phyloP scores from a whole-genome alignment of 2,797 vertebrate species.

The Xyrichtys novacula region DNA sequence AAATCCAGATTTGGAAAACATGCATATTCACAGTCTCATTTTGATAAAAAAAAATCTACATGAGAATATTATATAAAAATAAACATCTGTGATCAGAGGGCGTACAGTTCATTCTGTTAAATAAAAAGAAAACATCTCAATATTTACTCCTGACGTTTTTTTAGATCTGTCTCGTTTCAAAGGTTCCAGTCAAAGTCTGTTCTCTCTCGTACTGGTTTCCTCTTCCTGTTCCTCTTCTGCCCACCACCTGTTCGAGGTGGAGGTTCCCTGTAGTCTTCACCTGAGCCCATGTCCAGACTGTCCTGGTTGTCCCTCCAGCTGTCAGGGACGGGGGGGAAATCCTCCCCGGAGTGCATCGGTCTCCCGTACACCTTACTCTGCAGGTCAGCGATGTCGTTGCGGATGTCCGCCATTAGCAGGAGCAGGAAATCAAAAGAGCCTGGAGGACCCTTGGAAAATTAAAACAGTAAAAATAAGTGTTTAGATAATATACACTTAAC shows the following conservation, averaged over 20 bases:
- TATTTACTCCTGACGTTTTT: conserved; percentile 70
- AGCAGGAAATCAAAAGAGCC: conserved; percentile 97
- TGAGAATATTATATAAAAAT: conserved; percentile 84
- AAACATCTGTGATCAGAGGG: conserved; percentile 80
- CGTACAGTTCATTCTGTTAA: conserved; percentile 76
- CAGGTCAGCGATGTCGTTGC: conserved; percentile 93
- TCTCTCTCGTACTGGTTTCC: conserved; percentile 77
- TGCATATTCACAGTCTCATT: conserved; percentile 52
- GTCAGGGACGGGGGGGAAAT: conserved; percentile 86
- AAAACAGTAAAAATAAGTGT: conserved; percentile 1
- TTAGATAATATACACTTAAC: neutral
- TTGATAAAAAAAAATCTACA: conserved; percentile 58
- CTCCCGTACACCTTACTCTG: conserved; percentile 91
- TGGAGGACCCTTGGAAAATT: conserved; percentile 93
- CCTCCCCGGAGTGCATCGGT: conserved; percentile 84
- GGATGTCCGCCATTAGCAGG: conserved; percentile 96
- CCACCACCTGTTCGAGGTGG: conserved; percentile 61
- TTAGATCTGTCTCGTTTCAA: conserved; percentile 55
- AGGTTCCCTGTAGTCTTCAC: conserved; percentile 88
- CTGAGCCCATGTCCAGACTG: conserved; percentile 89
- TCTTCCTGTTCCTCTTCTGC: conserved; percentile 82
- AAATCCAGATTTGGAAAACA: conserved; percentile 37
- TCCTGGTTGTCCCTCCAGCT: conserved; percentile 90
- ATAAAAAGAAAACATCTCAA: conserved; percentile 70
- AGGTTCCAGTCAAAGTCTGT: conserved; percentile 76